Base-by-base conservation (phyloP, 2,113 vertebrate genomes). In the Tragelaphus strepsiceros region DNA sequence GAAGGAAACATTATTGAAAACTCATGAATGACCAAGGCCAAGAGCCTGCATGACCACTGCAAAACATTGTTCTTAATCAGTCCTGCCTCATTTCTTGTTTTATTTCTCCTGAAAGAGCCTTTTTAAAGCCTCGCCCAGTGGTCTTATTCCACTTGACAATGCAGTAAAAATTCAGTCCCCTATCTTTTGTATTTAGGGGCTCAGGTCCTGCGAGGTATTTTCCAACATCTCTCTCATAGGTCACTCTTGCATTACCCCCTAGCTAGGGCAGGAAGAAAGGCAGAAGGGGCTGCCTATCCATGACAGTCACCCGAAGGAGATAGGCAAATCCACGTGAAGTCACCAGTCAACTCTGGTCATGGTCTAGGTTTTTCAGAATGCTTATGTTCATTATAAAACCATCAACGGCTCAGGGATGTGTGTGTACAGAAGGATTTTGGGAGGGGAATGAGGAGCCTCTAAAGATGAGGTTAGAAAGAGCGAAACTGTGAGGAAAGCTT, bases 1-100 rank as follows among this genome's bases (percentile, higher is more conserved):
- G 56, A 94, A 97, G 62, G 35, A 11, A 94, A 35, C 7, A 26
- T 80, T 85, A 85, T 2, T 59, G 78, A 91, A 97, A 96, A 96
- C 10, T 64, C 61, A 74, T 5, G 46, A 67, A 61, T 35, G 49
- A 67, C 43, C 16, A 58, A 78, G 43, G 71, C 81, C n/a, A 71
- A 83, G 22, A 62, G n/a, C 53, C 82, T 64, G 39, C 6, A 3
- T 62, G 81, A 94, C 59, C 30, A 10, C 46, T 71, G 39, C 8
- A 53, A 58, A 85, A 74, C 78, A 81, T 3, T 81, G 78, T 32
- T 53, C 78, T 81, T 81, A 81, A 86, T 84, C 56, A 90, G 8
- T 58, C 26, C 90, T 80, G 43, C 39, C 43, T 97, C 62, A 59
- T 88, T 35, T 87, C 82, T 77, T 54, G 17, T 96, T 88, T 90